Evolutionary conservation across 2,113 vertebrate genomes (phyloP), one percentile per base, ranked within the genome.

Genomic region (Pterophyllum scalare): DNA sequence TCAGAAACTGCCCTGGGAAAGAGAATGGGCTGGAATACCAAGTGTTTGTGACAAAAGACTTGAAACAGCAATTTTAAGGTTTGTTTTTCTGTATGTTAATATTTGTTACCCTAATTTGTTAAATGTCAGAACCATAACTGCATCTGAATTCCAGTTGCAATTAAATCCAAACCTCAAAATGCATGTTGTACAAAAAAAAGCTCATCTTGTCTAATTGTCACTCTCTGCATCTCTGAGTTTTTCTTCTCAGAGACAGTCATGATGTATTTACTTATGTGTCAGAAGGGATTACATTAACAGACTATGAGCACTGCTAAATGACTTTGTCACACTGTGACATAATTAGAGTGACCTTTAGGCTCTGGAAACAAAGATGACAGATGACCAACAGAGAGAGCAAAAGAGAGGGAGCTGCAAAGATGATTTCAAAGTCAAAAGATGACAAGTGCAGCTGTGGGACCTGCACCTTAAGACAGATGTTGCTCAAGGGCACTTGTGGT

Each of bases 261-360:
- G 74, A 46, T 81, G 15, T 75, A 57, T 82, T 80, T 78, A 82
- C 74, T 67, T 24, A 20, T 58, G 40, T 81, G 86, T 88, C 92
- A 84, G 75, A 22, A 35, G 19, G 70, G 74, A 88, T 92, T 49
- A 72, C 52, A 67, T 81, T 62, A 79, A 87, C 20, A 24, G 38
- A 77, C 56, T 64, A 60, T 81, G 54, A 67, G 46, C 17, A 26
- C 81, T 70, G 80, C 80, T 86, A 87, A 89, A 83, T 65, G 78
- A 80, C 84, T 87, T 82, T 78, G 60, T 87, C 86, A 82, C 22
- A 43, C 67, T 76, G 38, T 79, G 72, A 89, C 84, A 85, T 75
- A 86, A 91, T 43, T 70, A 83, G 22, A 24, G 35, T 80, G 83
- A 94, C 83, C 81, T 88, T 88, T 84, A 75, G 52, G 77, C 76